Evolutionary conservation across 2,888 invertebrate species (phyloP), one percentile per base, ranked within the genome.

Genomic region (Petrophora chlorosata): DNA sequence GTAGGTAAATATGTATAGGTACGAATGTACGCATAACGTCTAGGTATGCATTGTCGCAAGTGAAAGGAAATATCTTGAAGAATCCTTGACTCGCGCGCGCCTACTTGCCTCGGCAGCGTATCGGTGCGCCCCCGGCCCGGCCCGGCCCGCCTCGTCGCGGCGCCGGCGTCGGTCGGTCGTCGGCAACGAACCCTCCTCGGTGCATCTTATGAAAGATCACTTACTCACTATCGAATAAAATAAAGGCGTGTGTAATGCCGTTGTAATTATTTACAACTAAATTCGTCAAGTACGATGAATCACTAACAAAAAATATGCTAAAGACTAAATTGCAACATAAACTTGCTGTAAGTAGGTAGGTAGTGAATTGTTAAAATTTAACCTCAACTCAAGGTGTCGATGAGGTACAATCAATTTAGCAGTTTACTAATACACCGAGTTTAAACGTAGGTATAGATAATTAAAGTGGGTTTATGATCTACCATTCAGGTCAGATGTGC

Each of bases 31-130:
- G 22, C 40, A 39, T 35, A 16, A 29, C 30, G 38, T 46, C 55
- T 63, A 68, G 57, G 62, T 52, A 65, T 64, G 68, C 59, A 87
- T 87, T 88, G 88, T 87, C 85, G 79, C 76, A 83, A 87, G 89
- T 89, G 89, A 90, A 90, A 89, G 89, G 89, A 87, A 89, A 89
- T 88, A 87, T 87, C 84, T 86, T 81, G 81, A 78, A 79, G 85
- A 76, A 89, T 89, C 88, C 87, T 89, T 89, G 88, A 88, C 82
- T 85, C 69, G 79, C 70, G 81, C 76, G 85, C 85, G 84, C 85
- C 82, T 82, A 81, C 85, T 79, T 72, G 61, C 61, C 61, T 45
- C 58, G 39, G 48, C 57, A 30, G 45, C 49, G 50, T 51, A 57
- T 61, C 59, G 66, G 53, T 56, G 61, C 64, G 64, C 53, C 63